phyloP scores from a whole-genome alignment of 92 coral and sea anemone species.

The Parazoanthus atlanticus region DNA sequence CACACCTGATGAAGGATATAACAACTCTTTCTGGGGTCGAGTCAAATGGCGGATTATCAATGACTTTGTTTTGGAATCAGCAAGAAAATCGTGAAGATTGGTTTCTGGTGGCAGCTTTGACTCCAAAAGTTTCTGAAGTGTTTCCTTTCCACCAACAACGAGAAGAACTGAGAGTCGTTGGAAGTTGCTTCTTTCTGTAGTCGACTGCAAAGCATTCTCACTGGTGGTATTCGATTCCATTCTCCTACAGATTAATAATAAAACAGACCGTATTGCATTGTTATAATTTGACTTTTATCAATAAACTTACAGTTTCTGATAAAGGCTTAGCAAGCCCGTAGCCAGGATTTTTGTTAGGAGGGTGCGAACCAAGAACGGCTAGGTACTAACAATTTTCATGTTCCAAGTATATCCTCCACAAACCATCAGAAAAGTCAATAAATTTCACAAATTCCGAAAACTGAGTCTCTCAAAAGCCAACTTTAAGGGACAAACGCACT shows the following conservation, averaged over 20 bases:
- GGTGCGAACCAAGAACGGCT: no score
- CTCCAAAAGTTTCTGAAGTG: background rate
- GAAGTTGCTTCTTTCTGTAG: constrained; percentile 14
- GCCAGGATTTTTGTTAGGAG: no score
- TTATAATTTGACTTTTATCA: background rate
- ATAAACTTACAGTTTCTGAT: background rate
- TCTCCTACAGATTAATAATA: background rate
- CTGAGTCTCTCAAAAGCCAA: no score
- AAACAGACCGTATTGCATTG: background rate
- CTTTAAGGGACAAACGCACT: no score
- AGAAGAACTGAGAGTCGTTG: background rate
- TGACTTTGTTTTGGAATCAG: background rate
- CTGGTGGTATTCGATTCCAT: background rate
- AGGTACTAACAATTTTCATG: no score
- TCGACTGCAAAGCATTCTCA: background rate
- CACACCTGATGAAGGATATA: constrained; percentile 2
- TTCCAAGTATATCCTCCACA: no score
- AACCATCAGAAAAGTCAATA: no score
- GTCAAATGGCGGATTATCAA: background rate
- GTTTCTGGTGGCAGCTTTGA: constrained; percentile 12
- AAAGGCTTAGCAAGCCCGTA: background rate
- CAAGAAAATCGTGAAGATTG: constrained; percentile 15
- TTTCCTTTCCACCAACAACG: constrained; percentile 19
- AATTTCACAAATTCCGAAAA: no score
- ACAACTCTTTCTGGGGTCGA: constrained; percentile 8